Evolutionary conservation across 2,113 vertebrate genomes (phyloP), one percentile per base, ranked within the genome.

Genomic region (Rhinolophus ferrumequinum): DNA sequence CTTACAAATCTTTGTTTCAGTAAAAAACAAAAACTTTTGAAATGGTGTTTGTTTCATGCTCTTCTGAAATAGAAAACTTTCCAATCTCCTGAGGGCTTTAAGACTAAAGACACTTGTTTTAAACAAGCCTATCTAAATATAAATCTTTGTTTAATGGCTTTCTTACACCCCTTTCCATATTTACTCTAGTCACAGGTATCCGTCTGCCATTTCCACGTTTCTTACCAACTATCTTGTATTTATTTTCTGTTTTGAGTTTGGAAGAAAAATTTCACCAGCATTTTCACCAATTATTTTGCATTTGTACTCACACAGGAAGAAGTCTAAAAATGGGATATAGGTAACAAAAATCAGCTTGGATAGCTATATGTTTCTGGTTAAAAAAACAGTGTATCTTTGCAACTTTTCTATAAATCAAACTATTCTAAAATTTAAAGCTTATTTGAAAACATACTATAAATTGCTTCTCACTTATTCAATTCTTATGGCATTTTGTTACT

Each of bases 331-430:
- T 73, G n/a, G 38, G 12, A 73, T 41, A 83, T 3, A 79, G 56
- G 66, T 19, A 95, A 96, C 35, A 95, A 92, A 93, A 96, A n/a
- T 86, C 21, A 90, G 64, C 12, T 75, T 47, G 35, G 69, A 54
- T 38, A 79, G 56, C 69, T 90, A 75, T 54, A 50, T 47, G 76
- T 95, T 79, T 79, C 69, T 79, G 92, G 67, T 85, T 89, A 85
- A 88, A 89, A 95, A 47, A 2, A 73, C 13, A 24, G 10, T 93
- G 3, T 70, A 84, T 85, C 50, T 95, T 90, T 75, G 14, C 58
- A 96, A 84, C 24, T 84, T 80, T 93, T 85, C 50, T 64, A 24
- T 64, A 88, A 92, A 80, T 85, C 44, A 76, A 95, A 94, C 60
- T 84, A 87, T 13, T 85, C 16, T 94, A 76, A 92, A 87, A 84